These are phyloP conservation scores for Fulmarus glacialis DNA, from an alignment of 2,113 vertebrate genomes.

Conservation along the genomic window DNA sequence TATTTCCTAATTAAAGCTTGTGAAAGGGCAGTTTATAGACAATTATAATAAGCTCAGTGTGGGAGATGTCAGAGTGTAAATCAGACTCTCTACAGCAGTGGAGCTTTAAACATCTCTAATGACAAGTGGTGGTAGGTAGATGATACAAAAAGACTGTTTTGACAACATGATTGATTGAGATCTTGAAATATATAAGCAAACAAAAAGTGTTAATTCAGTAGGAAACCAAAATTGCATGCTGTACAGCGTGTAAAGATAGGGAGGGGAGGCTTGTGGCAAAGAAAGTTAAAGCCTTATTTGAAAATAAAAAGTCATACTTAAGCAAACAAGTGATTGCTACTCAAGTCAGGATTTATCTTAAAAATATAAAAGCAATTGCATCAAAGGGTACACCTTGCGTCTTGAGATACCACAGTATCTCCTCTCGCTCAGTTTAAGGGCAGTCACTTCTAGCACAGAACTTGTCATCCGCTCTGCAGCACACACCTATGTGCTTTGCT, in stretches of 20 bases:
- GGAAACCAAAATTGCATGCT: neutral
- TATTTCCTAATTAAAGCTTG: constrained; percentile 65
- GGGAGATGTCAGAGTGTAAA: constrained; percentile 47
- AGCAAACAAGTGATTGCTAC: neutral
- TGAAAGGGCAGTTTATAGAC: constrained; percentile 52
- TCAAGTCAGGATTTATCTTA: neutral
- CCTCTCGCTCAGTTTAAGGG: rapidly evolving
- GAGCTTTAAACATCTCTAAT: constrained; percentile 54
- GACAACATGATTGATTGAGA: constrained; percentile 61
- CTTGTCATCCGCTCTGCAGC: neutral
- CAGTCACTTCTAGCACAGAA: neutral
- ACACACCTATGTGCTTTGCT: neutral
- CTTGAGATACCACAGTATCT: neutral
- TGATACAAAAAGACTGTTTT: constrained; percentile 66
- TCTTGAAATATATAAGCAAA: constrained; percentile 49
- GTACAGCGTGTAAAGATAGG: neutral
- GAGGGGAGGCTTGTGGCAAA: neutral
- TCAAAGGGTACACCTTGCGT: neutral
- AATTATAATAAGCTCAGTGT: constrained; percentile 61
- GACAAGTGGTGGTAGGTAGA: constrained; percentile 48
- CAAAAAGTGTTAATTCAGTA: constrained; percentile 46
- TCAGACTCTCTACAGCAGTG: constrained; percentile 27
- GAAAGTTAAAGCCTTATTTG: neutral
- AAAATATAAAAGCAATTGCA: neutral
- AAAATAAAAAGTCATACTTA: neutral